Evolutionary conservation across 2,888 invertebrate genomes (phyloP), one percentile per base, ranked within the genome.

Genomic region (Platypus cylindrus): DNA sequence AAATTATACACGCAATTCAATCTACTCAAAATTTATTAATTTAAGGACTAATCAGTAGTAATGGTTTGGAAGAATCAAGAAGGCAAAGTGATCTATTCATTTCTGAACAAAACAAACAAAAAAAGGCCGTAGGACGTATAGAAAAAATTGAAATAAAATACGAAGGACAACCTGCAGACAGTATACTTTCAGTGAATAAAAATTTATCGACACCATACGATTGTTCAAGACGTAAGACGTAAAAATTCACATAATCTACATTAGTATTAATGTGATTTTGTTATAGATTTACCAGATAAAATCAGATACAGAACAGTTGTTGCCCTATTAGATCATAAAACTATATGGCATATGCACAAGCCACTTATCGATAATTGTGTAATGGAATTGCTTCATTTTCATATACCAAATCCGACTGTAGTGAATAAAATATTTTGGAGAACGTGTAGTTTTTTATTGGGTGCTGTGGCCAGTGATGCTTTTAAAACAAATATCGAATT

Each of bases 321-420:
- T 15, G 94, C 93, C 0, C 55, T 85, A 17, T 65, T 95, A 0
- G 77, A 94, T 54, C 80, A 78, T 2, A 66, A 75, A 33, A 62
- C 69, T 0, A 65, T 81, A 7, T 95, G 94, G 94, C 94, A 95
- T 55, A 85, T 97, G 82, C 86, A 93, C 54, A 71, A 77, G 46
- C 94, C 95, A 0, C 62, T 97, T 18, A 65, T 63, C 29, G 68
- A 69, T 25, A 62, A 66, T 22, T 83, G 83, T 52, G 68, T 69
- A 26, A 48, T 84, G 8, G 64, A 69, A 49, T 67, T 72, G 4
- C 63, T 71, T 48, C 73, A 75, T 55, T 82, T 76, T 64, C 71
- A 70, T 32, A 70, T 73, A 32, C 53, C 68, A 0, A 71, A 76
- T 37, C 72, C 71, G 0, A 64, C 63, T 36, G 62, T 65, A 29